Evolutionary conservation across 2,888 invertebrate species (phyloP).

Genomic region (Ernsta delagoae): DNA sequence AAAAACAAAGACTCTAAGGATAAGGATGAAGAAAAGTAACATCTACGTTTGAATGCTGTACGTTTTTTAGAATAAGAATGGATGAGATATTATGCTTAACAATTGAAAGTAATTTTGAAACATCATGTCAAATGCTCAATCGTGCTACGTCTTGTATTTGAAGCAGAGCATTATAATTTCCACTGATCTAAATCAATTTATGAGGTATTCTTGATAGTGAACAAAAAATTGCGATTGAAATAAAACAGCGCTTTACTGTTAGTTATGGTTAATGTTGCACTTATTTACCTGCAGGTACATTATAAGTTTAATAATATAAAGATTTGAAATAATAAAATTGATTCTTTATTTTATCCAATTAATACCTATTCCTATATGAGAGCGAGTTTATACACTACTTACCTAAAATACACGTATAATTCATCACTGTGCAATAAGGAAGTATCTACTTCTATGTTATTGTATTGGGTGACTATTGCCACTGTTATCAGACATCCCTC

Average conservation of each 20-base stretch:
- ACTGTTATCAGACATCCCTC: too few relatives aligned
- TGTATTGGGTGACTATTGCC: too few relatives aligned
- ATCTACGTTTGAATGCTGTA: neutral
- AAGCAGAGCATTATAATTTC: neutral
- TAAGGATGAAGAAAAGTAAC: constrained; percentile 89
- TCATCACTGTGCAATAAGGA: too few relatives aligned
- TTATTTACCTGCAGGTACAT: neutral
- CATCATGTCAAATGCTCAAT: too few relatives aligned
- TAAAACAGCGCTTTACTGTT: too few relatives aligned
- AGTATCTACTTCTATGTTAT: too few relatives aligned
- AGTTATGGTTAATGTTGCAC: neutral
- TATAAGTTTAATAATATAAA: neutral
- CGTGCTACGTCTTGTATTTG: neutral
- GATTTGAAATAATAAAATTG: neutral
- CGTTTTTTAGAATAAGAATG: neutral
- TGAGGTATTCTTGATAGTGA: neutral
- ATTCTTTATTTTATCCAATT: too few relatives aligned
- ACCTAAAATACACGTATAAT: too few relatives aligned
- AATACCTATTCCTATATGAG: too few relatives aligned
- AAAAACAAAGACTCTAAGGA: constrained; percentile 85
- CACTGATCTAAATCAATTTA: neutral
- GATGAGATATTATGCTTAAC: too few relatives aligned
- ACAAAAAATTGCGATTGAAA: neutral
- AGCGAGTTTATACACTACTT: too few relatives aligned
- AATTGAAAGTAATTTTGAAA: too few relatives aligned